A percentile compares a stretch with the other conserved stretches of the same genome.
These are phyloP conservation scores for Alauda arvensis DNA, from an alignment of 2,797 vertebrate genomes.

Conservation along the genomic window DNA sequence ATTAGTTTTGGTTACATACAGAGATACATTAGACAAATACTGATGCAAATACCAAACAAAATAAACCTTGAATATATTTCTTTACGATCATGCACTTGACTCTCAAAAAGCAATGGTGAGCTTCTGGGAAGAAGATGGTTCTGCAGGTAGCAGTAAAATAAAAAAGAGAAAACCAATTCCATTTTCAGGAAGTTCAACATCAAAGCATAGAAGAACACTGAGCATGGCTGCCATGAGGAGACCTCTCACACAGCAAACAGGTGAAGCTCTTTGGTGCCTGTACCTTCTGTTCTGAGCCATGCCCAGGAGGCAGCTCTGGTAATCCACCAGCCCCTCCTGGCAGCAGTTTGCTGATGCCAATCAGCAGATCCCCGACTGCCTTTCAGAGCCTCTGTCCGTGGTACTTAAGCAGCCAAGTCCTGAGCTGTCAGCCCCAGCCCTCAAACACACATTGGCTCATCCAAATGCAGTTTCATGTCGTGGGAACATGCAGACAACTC, in stretches of 20 bases:
- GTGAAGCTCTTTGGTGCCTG: neutral
- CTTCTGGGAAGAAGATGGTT: neutral
- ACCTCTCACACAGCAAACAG: neutral
- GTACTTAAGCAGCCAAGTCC: neutral
- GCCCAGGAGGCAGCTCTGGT: neutral
- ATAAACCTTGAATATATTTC: neutral
- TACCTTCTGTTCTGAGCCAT: neutral
- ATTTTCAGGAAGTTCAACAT: neutral
- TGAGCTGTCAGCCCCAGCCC: neutral
- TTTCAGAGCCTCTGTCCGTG: constrained; percentile 30
- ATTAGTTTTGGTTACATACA: neutral
- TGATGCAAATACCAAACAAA: neutral
- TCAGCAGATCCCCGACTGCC: neutral
- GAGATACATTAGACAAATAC: neutral
- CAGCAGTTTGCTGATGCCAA: rapidly evolving
- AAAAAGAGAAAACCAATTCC: neutral
- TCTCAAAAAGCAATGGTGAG: neutral
- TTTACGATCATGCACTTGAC: neutral
- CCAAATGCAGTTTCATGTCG: rapidly evolving
- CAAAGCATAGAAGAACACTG: neutral
- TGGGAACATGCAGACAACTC: neutral
- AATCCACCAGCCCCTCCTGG: neutral
- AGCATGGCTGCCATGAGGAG: neutral
- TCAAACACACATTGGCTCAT: rapidly evolving
- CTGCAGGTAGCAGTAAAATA: neutral